Base-by-base conservation (phyloP, 2,113 vertebrate species). In the Corythoichthys haematopterus region DNA sequence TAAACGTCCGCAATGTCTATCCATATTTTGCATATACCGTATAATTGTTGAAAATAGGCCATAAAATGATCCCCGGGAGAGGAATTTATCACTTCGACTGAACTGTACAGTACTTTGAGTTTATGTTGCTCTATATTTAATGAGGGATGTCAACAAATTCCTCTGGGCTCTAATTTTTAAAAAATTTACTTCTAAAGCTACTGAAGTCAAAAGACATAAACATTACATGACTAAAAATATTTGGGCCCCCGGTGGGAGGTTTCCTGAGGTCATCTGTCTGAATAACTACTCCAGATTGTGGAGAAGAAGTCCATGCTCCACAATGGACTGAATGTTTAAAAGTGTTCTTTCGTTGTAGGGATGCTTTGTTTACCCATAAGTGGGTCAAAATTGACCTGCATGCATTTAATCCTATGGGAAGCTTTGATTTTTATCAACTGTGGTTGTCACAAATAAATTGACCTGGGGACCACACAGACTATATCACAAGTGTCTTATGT, bases 21-120 rank as follows among this genome's bases (percentile, higher is more conserved):
- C 48, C 48, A 50, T 68, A 55, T 47, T 63, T 70, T 66, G 11
- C 71, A 64, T 56, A 6, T 47, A 20, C 57, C 45, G 58, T 48
- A 47, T 2, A 46, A 13, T 33, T 57, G 55, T 57, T 57, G 55
- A 36, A 28, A 61, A 70, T 60, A 20, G 67, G 16, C 65, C 68
- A 56, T 62, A 45, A 65, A 75, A 75, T 35, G 16, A 47, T 33
- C 62, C 72, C 61, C 61, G 1, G 2, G 68, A 67, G 65, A 62
- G 69, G 38, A 63, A 61, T 63, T 63, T 5, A 65, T 72, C 64
- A 68, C 6, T 28, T 65, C 47, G 3, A 52, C 38, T 66, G 37
- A 73, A 47, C 66, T 50, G 47, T 60, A 47, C 66, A 43, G 47
- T 60, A 38, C 33, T 64, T 67, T 6, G 59, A 67, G 56, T 74